Percentiles rank a stretch among this genome's conserved stretches.
These are phyloP conservation scores for rat (Rattus norvegicus) DNA, from an alignment of 2,113 vertebrate species.

Conservation along the genomic window DNA sequence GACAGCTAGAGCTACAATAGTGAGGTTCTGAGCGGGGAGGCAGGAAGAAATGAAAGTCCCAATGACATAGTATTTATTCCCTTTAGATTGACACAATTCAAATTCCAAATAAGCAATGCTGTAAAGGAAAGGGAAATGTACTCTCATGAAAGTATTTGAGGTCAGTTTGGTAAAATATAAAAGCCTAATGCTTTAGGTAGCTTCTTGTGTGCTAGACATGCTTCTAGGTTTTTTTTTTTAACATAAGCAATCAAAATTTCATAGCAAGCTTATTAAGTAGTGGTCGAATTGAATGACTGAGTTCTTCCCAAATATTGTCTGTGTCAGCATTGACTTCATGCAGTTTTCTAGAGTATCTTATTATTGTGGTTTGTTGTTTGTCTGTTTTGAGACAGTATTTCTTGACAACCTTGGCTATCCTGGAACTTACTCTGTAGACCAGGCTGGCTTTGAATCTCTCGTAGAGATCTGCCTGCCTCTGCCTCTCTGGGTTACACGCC, in stretches of 20 bases:
- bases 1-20: background rate
- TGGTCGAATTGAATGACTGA: background rate
- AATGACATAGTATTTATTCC: background rate
- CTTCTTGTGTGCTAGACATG: background rate
- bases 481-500: background rate
- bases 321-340: background rate
- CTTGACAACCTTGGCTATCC: too few species aligned
- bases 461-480: background rate
- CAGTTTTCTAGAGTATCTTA: background rate
- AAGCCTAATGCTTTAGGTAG: background rate
- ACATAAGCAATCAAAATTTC: background rate
- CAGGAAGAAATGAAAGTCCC: background rate
- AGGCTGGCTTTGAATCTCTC: background rate
- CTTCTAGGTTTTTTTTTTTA: background rate
- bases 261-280: background rate
- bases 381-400: background rate
- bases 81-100: background rate
- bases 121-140: background rate
- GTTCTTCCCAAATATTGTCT: background rate
- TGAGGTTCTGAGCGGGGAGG: background rate
- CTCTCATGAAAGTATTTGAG: background rate
- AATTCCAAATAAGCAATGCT: slow-evolving; percentile 17
- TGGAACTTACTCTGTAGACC: background rate
- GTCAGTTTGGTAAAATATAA: background rate
- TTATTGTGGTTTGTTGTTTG: background rate